Evolutionary conservation across 2,113 vertebrate species (phyloP).

Genomic region (Gila orcuttii): DNA sequence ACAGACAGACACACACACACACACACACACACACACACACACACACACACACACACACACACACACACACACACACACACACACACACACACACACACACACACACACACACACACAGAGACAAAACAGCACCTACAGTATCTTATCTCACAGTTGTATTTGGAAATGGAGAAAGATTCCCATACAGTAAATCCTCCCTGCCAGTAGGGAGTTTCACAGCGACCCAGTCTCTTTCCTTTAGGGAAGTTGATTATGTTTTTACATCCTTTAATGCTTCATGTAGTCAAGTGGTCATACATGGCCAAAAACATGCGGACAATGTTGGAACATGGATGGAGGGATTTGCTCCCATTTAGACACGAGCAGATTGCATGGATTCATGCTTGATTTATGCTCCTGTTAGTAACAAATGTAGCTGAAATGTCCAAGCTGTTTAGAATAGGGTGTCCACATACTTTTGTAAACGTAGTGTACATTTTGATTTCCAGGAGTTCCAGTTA

Average conservation of each 20-base stretch:
- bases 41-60: no score
- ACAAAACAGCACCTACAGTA: background rate
- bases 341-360: background rate
- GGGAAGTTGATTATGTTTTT: background rate
- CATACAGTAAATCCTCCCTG: background rate
- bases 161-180: background rate
- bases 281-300: background rate
- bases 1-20: no score
- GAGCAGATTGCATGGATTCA: no score
- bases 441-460: background rate
- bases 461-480: background rate
- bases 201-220: background rate
- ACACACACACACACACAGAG: background rate
- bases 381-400: background rate
- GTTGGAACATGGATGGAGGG: background rate
- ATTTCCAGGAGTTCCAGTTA: constrained; percentile 2
- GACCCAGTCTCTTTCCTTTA: background rate
- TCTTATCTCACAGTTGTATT: no score
- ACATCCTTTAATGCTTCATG: background rate
- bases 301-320: background rate
- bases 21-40: no score
- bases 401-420: background rate
- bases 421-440: background rate
- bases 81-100: background rate
- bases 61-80: no score